Percentiles rank a stretch among this genome's conserved stretches.
Evolutionary conservation across 1,140 invertebrate species (phyloP).

Genomic region (Druon quercuslanigerum): DNA sequence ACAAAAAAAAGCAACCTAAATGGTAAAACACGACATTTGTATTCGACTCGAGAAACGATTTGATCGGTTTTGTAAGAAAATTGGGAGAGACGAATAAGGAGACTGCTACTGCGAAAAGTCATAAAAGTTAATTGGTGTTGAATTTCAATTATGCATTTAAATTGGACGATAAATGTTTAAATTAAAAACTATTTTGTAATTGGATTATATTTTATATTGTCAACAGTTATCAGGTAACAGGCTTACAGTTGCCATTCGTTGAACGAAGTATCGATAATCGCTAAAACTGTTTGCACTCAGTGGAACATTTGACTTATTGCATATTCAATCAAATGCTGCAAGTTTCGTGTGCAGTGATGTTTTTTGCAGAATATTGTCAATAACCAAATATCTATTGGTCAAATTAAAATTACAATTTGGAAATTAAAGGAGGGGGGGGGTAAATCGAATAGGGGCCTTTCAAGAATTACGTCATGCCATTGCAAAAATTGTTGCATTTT

Average conservation of each 20-base stretch:
- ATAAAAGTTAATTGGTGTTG: slow-evolving; percentile 9
- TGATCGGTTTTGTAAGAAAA: slow-evolving; percentile 19
- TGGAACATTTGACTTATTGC: slow-evolving; percentile 21
- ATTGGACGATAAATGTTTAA: neutral
- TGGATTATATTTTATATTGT: neutral
- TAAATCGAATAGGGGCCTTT: neutral
- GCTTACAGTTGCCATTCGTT: neutral
- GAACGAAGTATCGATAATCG: slow-evolving; percentile 8
- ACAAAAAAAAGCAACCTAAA: neutral
- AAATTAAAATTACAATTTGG: slow-evolving; percentile 6
- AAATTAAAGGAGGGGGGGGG: slow-evolving; percentile 5
- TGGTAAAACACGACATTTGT: slow-evolving; percentile 23
- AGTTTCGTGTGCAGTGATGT: neutral
- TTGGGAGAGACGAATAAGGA: slow-evolving; percentile 13
- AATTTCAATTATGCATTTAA: slow-evolving; percentile 17
- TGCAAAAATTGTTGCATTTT: too few species aligned
- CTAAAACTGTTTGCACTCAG: slow-evolving; percentile 6
- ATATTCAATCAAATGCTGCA: slow-evolving; percentile 21
- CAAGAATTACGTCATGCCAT: neutral
- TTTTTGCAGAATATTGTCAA: slow-evolving; percentile 9
- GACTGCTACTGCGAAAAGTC: slow-evolving; percentile 20
- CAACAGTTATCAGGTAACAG: slow-evolving; percentile 1
- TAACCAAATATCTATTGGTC: neutral
- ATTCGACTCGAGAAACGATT: slow-evolving; percentile 16
- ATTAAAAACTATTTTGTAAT: neutral